These are phyloP conservation scores for Micromussa lordhowensis DNA, from an alignment of 92 coral and sea anemone species.

Conservation along the genomic window DNA sequence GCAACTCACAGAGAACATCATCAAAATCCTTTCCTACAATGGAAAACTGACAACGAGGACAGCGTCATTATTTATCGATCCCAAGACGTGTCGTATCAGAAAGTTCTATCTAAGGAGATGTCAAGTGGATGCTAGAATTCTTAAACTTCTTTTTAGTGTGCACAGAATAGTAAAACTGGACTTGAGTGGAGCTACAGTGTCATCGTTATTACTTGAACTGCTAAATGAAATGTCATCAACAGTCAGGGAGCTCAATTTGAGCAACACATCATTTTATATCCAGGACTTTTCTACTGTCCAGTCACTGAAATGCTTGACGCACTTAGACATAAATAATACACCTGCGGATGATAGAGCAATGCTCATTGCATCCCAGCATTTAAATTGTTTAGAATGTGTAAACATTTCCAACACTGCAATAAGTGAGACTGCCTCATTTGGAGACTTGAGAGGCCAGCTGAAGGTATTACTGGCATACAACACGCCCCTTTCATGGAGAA, in stretches of 20 bases:
- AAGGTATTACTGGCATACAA: conserved; percentile 73
- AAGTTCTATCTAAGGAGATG: conserved; percentile 62
- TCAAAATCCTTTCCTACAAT: conserved; percentile 54
- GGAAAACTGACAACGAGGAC: conserved; percentile 60
- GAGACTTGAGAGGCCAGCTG: conserved; percentile 43
- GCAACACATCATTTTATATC: conserved; percentile 26
- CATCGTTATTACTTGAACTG: conserved; percentile 23
- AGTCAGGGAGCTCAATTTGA: conserved; percentile 61
- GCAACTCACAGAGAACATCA: conserved; percentile 70
- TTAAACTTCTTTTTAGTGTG: conserved; percentile 53
- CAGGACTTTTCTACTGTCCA: conserved; percentile 43
- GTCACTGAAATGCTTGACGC: conserved; percentile 57
- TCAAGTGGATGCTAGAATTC: conserved; percentile 43
- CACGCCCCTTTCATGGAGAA: conserved; percentile 72
- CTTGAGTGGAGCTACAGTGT: conserved; percentile 49
- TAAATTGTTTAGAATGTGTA: conserved; percentile 55
- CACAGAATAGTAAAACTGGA: conserved; percentile 73
- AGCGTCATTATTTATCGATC: conserved; percentile 63
- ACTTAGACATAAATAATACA: conserved; percentile 70
- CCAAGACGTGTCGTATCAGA: conserved; percentile 66
- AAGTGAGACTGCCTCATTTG: conserved; percentile 63
- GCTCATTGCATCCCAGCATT: conserved; percentile 38
- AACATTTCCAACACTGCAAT: conserved; percentile 73
- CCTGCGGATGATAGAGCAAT: conserved; percentile 41
- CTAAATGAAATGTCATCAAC: conserved; percentile 46